Base-by-base conservation (phyloP, 2,113 vertebrate species). In the Chinchilla lanigera region DNA sequence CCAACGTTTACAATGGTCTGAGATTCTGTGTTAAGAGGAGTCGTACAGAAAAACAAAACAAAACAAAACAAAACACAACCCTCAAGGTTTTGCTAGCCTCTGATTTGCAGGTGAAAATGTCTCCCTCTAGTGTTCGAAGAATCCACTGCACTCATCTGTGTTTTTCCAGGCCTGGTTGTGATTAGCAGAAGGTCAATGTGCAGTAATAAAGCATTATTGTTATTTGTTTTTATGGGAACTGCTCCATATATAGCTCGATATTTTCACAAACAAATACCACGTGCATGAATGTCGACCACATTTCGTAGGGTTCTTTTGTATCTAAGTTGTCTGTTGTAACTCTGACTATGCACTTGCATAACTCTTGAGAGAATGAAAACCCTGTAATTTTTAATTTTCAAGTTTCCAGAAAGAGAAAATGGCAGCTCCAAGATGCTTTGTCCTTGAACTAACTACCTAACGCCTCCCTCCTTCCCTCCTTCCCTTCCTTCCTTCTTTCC, bases 41-140 rank as follows among this genome's bases (percentile, higher is more conserved):
- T 71, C 86, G 26, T 75, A 44, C 1, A 91, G 30, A 44, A 52
- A n/a, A 71, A 86, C 56, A 60, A 60, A 60, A 60, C 19, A 60
- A 73, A 24, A 38, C 35, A 38, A 85, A 11, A n/a, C 17, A 58
- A 20, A 58, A 58, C 56, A 44, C 47, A 26, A 41, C 78, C 75
- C 77, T 35, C 0, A 7, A 41, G 35, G 38, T 13, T 26, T 78
- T 65, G 50, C 41, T 82, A 28, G 82, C 54, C 82, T 75, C 71
- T 73, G 30, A 52, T 77, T 95, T 96, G 20, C 80, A 89, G 67
- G 75, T 87, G 90, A 96, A 50, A 58, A 26, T 75, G 90, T 83
- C 94, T 89, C 98, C 94, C 97, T 93, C 98, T 97, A 97, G 98
- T 96, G 98, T 97, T 96, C 89, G 90, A 92, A 96, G 65, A n/a